Conservation (phyloP, 2,888 invertebrate genomes). For the Macaria notata region DNA sequence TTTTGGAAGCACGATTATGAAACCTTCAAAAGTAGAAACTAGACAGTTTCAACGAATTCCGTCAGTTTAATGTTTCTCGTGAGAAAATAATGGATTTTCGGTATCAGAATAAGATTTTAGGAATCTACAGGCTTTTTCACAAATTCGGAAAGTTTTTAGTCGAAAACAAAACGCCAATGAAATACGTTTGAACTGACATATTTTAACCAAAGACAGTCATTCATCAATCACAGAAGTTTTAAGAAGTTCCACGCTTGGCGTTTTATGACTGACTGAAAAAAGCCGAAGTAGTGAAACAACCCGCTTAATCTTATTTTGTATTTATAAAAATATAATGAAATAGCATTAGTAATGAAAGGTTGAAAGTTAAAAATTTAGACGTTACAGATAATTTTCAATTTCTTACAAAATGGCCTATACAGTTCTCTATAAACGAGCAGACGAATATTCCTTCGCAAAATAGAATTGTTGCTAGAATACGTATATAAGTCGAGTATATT, state of each 20-base stretch:
- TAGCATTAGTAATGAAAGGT: constrained; percentile 14
- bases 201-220: too few relatives aligned
- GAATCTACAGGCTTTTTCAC: too few relatives aligned
- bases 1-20: constrained; percentile 55
- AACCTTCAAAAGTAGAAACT: constrained; percentile 28
- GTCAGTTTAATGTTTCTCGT: constrained; percentile 5
- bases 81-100: too few relatives aligned
- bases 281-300: too few relatives aligned
- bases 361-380: constrained; percentile 16
- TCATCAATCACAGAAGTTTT: too few relatives aligned
- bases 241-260: too few relatives aligned
- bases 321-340: constrained; percentile 14
- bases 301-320: neutral
- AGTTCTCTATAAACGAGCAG: constrained; percentile 54
- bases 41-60: constrained; percentile 19
- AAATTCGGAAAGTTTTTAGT: too few relatives aligned
- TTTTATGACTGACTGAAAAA: too few relatives aligned
- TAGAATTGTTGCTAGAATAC: constrained; percentile 50
- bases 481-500: constrained; percentile 28
- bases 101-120: too few relatives aligned
- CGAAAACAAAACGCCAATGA: too few relatives aligned
- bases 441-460: constrained; percentile 62
- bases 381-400: constrained; percentile 36
- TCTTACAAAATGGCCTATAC: constrained; percentile 51
- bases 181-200: too few relatives aligned